phyloP scores from a whole-genome alignment of 64 coral and sea anemone species.

The Exaiptasia diaphana region DNA sequence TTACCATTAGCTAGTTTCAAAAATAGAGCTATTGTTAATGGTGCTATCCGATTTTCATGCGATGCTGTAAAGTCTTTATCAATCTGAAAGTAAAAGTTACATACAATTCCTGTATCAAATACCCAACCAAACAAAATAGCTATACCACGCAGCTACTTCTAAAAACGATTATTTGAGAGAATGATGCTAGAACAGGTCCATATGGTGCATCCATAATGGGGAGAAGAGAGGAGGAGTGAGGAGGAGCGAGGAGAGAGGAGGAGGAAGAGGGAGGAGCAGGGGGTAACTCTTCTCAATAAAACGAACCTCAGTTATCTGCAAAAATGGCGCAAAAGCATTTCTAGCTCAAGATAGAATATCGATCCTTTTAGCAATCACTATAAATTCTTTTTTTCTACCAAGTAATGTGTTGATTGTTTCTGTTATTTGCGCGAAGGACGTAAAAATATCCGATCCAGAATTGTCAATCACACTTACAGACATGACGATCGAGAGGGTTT shows the following conservation, averaged over 20 bases:
- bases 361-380: background rate
- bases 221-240: background rate
- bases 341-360: background rate
- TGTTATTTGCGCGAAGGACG: no score
- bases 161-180: background rate
- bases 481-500: conserved; percentile 93
- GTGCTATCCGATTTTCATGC: conserved; percentile 73
- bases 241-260: background rate
- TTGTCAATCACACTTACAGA: no score
- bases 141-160: background rate
- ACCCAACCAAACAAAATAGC: background rate
- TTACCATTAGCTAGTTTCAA: conserved; percentile 48
- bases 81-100: conserved; percentile 46
- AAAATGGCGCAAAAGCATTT: background rate
- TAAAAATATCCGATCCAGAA: no score
- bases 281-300: background rate
- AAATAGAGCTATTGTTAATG: conserved; percentile 84
- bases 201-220: no score
- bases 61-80: conserved; percentile 93
- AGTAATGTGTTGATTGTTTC: no score
- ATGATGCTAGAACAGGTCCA: no score
- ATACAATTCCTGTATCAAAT: background rate
- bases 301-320: no score
- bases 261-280: background rate
- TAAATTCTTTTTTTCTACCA: no score